Base-by-base conservation (phyloP, 2,888 invertebrate genomes). In the Agrochola litura region DNA sequence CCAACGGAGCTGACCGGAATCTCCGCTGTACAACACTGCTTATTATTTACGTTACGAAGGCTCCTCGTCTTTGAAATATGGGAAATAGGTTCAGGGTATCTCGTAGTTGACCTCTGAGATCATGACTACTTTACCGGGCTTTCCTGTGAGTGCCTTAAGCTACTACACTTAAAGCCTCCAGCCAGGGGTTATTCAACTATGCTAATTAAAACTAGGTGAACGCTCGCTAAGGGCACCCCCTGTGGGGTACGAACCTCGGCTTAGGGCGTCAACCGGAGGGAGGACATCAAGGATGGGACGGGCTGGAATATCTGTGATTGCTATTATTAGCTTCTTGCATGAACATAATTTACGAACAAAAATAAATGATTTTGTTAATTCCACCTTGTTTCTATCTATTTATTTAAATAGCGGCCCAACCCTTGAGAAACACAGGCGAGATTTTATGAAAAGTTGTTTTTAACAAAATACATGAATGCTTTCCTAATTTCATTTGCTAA, bases 1-100 rank as follows among this genome's bases (percentile, higher is more conserved):
- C 86, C 83, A 83, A 63, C 37, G 6, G 37, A 61, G 49, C 52
- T 77, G 76, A 79, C 85, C 77, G 64, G 60, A 76, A 83, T 69
- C 71, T 54, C 41, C 54, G 12, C 56, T 77, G 63, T 41, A 73
- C 71, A 49, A 81, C 52, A 30, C 49, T 73, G 66, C 67, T 84
- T 75, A 71, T 79, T 79, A 84, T 79, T 84, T 80, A 86, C 78
- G 37, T 66, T 65, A 25, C 60, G 25, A 73, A 76, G 66, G 49
- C 61, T 66, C n/a, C 70, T 74, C 52, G 14, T 82, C 63, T 77
- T 64, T 72, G 54, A 71, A 63, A 77, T 60, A 67, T 43, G 60
- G n/a, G 5, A 19, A 69, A 19, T 22, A 43, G 25, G 12, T 78
- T n/a, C n/a, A n/a, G n/a, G n/a, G n/a, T n/a, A n/a, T n/a, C n/a